Conservation (phyloP, 2,113 vertebrate genomes). For the Asarcornis scutulata region DNA sequence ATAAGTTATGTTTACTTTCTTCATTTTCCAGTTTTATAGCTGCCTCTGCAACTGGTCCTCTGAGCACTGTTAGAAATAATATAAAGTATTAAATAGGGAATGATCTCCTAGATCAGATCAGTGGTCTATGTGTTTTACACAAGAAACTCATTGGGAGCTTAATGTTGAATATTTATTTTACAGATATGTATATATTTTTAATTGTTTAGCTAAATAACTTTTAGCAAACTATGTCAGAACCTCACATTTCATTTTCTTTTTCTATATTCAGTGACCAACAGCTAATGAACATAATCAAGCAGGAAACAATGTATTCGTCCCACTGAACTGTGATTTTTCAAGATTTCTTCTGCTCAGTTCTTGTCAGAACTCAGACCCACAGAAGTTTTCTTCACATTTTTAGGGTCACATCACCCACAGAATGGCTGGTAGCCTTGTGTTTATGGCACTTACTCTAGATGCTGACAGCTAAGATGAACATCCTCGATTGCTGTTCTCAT, state of each 20-base stretch:
- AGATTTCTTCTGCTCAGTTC: not conserved
- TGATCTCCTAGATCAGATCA: not conserved
- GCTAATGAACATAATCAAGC: not conserved
- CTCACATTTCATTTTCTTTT: not conserved
- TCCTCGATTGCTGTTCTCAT: not conserved
- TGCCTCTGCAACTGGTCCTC: not conserved
- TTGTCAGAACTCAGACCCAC: not conserved
- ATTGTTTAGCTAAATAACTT: not conserved
- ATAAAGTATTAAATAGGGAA: not conserved
- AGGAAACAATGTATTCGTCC: not conserved
- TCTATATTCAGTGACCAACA: not conserved
- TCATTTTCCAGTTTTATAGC: not conserved
- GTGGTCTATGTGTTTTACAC: not conserved
- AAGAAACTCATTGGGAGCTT: not conserved
- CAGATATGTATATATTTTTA: not conserved
- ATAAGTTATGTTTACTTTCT: not conserved
- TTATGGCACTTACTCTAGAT: not conserved
- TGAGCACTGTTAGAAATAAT: not conserved
- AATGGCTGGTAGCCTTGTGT: not conserved
- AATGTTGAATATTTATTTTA: not conserved
- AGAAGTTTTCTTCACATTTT: not conserved
- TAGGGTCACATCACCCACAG: not conserved
- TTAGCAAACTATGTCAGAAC: not conserved
- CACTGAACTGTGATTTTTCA: not conserved
- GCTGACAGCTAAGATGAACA: not conserved